These are phyloP conservation scores for Grantiella picta DNA, from an alignment of 2,113 vertebrate species.

Conservation along the genomic window DNA sequence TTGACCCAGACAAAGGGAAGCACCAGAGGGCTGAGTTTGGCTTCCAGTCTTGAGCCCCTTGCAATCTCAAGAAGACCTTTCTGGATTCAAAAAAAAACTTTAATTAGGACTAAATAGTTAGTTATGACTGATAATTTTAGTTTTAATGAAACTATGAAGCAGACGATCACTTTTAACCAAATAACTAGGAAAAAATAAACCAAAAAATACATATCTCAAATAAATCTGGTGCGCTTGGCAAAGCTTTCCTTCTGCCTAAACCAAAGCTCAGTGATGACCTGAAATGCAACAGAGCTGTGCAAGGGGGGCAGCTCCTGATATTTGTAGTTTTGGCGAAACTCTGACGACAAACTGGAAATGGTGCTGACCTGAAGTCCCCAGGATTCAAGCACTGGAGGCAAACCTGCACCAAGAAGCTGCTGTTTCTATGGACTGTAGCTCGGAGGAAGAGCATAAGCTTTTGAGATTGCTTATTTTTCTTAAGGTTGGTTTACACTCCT, in stretches of 20 bases:
- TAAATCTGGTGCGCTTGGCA: not conserved
- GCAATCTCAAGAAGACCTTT: not conserved
- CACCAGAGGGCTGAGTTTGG: fast-evolving
- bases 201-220: not conserved
- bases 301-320: not conserved
- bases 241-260: not conserved
- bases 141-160: not conserved
- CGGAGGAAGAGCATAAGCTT: not conserved
- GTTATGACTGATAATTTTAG: not conserved
- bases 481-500: not conserved
- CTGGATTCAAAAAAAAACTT: not conserved
- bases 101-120: not conserved
- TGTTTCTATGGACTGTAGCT: not conserved
- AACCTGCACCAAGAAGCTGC: not conserved
- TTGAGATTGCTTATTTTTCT: not conserved
- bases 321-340: not conserved
- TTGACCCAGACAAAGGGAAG: not conserved
- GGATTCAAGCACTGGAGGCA: not conserved
- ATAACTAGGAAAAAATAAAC: not conserved
- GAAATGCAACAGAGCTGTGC: not conserved
- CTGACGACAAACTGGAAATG: not conserved
- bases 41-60: not conserved
- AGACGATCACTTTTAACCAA: not conserved
- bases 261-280: not conserved
- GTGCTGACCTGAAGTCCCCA: not conserved